Base-by-base conservation (phyloP, 2,797 vertebrate species). In the Aplochiton taeniatus region DNA sequence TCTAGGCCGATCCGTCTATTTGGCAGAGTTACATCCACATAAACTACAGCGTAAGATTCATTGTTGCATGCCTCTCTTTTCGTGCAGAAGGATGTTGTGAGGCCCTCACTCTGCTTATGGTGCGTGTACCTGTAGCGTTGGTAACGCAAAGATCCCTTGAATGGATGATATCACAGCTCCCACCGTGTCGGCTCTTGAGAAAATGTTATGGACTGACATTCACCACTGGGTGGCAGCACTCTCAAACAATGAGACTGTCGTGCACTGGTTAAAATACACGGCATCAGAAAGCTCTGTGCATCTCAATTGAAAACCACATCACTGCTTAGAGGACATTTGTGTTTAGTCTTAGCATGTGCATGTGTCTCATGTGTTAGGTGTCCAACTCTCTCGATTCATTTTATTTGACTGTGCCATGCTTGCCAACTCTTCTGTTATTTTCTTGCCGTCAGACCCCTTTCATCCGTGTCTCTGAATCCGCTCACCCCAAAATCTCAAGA, bases 211-310 rank as follows among this genome's bases (percentile, higher is more conserved):
- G 41, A 12, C 44, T 58, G 0, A 44, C 65, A 64, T 19, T 16
- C 41, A 64, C 73, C 86, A 88, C 80, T 67, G 58, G 83, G 81
- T 67, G 85, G 83, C 82, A 85, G 84, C 72, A 83, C 70, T 74
- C 73, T 75, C 77, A 72, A 85, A 65, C 75, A 11, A 49, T 64
- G 63, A 18, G 47, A 65, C 44, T 20, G 1, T 11, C 31, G 14
- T 64, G 9, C 47, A 14, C 47, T 16, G 47, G 12, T 8, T 41
- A 13, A 57, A 31, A 31, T 31, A 31, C 31, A 31, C 31, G 6
- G 6, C 31, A 31, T 3, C 2, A 31, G 31, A 31, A 31, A 31
- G 31, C 31, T 31, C 6, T 31, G 31, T 31, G 31, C 31, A 31
- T 31, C 6, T 31, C 31, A 31, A 31, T 31, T 31, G 31, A 31